Percentiles rank a stretch among this genome's conserved stretches.
These are phyloP conservation scores for Chaunax sp. DNA, from an alignment of 2,797 vertebrate genomes.

Conservation along the genomic window DNA sequence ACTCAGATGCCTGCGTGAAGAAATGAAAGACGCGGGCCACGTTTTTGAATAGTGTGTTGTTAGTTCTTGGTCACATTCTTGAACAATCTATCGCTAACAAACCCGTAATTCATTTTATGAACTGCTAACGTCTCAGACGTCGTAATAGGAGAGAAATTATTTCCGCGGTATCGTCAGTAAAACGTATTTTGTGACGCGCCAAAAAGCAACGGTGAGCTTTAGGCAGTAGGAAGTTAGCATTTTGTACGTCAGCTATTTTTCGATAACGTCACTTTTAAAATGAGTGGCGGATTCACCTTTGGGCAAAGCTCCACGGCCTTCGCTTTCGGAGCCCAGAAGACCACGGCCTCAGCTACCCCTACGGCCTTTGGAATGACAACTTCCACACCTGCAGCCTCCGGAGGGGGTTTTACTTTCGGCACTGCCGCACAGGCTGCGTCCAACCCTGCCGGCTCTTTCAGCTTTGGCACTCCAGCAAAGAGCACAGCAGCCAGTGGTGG, in stretches of 20 bases:
- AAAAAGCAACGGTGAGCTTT: slow-evolving; percentile 48
- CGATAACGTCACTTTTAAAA: slow-evolving; percentile 44
- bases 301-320: slow-evolving; percentile 83
- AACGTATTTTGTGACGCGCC: slow-evolving; percentile 59
- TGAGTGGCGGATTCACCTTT: slow-evolving; percentile 89
- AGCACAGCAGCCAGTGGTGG: slow-evolving; percentile 57
- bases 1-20: slow-evolving; percentile 38
- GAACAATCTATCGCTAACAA: slow-evolving; percentile 12
- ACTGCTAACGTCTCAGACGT: not conserved
- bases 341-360: slow-evolving; percentile 61
- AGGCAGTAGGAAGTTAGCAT: slow-evolving; percentile 60
- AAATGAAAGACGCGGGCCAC: slow-evolving; percentile 43
- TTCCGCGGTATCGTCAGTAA: not conserved
- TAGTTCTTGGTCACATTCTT: not conserved
- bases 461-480: slow-evolving; percentile 71
- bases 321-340: slow-evolving; percentile 83
- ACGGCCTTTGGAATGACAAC: slow-evolving; percentile 58
- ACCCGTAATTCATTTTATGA: not conserved
- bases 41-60: slow-evolving; percentile 54
- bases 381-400: slow-evolving; percentile 60
- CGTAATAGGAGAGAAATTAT: not conserved
- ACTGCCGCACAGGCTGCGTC: slow-evolving; percentile 12
- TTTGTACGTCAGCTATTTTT: slow-evolving; percentile 25
- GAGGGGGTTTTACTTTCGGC: slow-evolving; percentile 77
- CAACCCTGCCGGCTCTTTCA: slow-evolving; percentile 53